Evolutionary conservation across 2,797 vertebrate genomes (phyloP).

Genomic region (Kryptolebias ocellatus): DNA sequence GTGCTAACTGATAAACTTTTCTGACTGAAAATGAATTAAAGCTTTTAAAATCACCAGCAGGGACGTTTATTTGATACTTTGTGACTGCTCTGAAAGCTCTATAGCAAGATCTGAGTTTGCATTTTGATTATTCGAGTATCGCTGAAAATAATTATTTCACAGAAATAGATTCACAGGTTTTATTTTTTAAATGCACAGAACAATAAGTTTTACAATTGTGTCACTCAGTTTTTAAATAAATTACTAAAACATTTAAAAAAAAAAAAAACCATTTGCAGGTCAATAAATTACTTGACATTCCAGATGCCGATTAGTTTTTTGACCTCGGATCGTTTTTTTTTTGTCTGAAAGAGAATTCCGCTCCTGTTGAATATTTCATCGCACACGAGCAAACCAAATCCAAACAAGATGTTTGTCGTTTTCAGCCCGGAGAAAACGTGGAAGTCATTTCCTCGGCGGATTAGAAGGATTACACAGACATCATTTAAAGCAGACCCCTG

Average conservation of each 20-base stretch:
- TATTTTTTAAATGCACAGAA: constrained; percentile 2
- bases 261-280: not conserved
- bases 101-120: not conserved
- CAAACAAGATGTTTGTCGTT: constrained; percentile 26
- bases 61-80: constrained; percentile 19
- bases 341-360: not conserved
- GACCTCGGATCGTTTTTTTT: not conserved
- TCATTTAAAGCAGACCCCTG: constrained; percentile 26
- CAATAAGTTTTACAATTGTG: constrained; percentile 1
- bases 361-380: constrained; percentile 15
- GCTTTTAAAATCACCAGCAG: constrained; percentile 38
- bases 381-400: constrained; percentile 7
- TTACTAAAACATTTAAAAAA: too few species aligned
- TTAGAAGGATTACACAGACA: constrained; percentile 17
- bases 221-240: not conserved
- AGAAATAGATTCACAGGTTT: constrained; percentile 16
- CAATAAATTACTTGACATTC: constrained; percentile 10
- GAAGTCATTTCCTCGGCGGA: constrained; percentile 30
- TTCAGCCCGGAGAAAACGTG: constrained; percentile 28
- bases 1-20: not conserved
- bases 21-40: not conserved
- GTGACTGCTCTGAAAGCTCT: not conserved
- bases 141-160: constrained; percentile 9
- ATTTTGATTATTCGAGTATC: not conserved
- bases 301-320: constrained; percentile 21